Base-by-base conservation (phyloP, 2,888 invertebrate species). In the Seira musarum region DNA sequence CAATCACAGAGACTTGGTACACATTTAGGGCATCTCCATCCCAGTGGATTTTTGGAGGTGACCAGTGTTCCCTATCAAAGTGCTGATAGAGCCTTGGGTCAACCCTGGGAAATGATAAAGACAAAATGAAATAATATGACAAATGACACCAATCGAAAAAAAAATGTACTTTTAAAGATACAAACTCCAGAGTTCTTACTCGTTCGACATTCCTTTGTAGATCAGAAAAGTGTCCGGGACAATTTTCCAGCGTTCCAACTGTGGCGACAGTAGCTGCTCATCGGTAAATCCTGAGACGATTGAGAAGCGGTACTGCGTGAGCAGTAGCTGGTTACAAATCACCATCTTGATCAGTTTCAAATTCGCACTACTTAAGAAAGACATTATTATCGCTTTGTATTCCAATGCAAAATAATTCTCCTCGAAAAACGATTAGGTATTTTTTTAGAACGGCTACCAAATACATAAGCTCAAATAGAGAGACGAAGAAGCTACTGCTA, bases 51-150 rank as follows among this genome's bases (percentile, higher is more conserved):
- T 67, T 24, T 1, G 49, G 21, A 8, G 79, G 79, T 0, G 8
- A 63, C 79, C 79, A 79, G 35, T 73, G 72, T 17, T 79, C 35
- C 40, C 63, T 64, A 19, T 72, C 72, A 53, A 79, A 79, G 5
- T 73, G 67, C 49, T 79, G 79, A 49, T 79, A 79, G 2, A 72
- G 67, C 13, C 73, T 60, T n/a, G 67, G 79, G 21, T 79, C 79
- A n/a, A 72, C 64, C 21, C 79, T 79, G 24, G 46, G 13, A 46
- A 46, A 46, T 46, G 13, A 10, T 10, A 6, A 13, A 46, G 13
- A 46, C 13, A 46, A 46, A 46, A 10, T 46, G 13, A 46, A 10
- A 46, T 13, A 46, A 46, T 46, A 10, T 46, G 13, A 10, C 13
- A 46, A 46, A 10, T 46, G 6, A 13, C 13, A 53, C n/a, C n/a